A percentile compares a stretch with the other conserved stretches of the same genome.
These are phyloP conservation scores for Empidonax traillii DNA, from an alignment of 2,113 vertebrate species.

Conservation along the genomic window DNA sequence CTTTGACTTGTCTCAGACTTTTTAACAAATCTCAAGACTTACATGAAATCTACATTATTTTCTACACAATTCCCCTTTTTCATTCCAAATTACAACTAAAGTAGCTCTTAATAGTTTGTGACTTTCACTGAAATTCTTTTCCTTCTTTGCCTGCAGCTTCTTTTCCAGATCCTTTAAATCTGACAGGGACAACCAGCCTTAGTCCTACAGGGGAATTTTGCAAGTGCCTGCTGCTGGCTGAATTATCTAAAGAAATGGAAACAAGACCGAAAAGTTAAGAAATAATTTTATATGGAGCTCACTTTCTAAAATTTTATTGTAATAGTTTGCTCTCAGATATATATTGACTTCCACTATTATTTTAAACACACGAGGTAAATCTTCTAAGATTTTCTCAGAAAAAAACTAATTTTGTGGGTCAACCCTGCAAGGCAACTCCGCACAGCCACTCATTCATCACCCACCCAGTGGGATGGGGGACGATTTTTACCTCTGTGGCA, in stretches of 20 bases:
- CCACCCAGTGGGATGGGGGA: fast-evolving
- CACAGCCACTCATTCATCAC: fast-evolving
- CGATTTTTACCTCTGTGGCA: background rate
- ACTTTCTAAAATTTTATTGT: background rate
- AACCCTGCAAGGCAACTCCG: background rate
- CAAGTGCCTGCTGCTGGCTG: background rate
- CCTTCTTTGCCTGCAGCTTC: background rate
- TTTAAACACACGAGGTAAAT: background rate
- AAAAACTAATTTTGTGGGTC: background rate
- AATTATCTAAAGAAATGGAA: constrained; percentile 16
- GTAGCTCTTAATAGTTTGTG: constrained; percentile 4
- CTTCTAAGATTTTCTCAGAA: background rate
- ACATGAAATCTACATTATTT: background rate
- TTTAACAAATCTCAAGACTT: background rate
- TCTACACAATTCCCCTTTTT: background rate
- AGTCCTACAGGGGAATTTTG: background rate
- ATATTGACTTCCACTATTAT: background rate
- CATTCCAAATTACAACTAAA: background rate
- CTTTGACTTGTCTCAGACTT: background rate
- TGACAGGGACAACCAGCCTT: constrained; percentile 6
- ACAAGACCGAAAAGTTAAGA: background rate
- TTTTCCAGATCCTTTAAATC: constrained; percentile 22
- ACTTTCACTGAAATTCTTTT: background rate
- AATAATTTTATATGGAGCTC: background rate
- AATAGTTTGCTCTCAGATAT: background rate